Conservation (phyloP, 2,888 invertebrate genomes). For the Orchesellides sinensis region DNA sequence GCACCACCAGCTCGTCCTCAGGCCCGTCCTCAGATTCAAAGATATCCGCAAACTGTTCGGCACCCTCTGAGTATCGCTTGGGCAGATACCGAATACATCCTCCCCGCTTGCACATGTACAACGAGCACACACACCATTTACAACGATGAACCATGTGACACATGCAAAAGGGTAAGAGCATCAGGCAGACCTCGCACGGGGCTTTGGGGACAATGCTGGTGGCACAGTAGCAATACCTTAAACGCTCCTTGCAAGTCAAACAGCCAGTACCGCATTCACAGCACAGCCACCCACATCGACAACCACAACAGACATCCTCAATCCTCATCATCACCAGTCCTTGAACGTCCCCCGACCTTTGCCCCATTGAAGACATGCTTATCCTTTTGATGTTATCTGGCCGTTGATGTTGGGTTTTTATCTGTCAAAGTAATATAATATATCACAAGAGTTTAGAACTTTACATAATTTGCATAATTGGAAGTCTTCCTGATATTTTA, state of each 20-base stretch:
- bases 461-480: not conserved
- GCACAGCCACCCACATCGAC: slow-evolving; percentile 37
- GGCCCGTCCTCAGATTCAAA: slow-evolving; percentile 25
- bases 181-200: slow-evolving; percentile 4
- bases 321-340: not conserved
- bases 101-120: slow-evolving; percentile 31
- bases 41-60: not conserved
- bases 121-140: slow-evolving; percentile 26
- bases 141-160: too few species aligned
- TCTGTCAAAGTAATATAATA: not conserved
- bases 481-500: too few species aligned
- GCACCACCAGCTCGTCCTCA: slow-evolving; percentile 20
- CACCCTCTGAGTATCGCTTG: not conserved
- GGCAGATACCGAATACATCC: slow-evolving; percentile 34
- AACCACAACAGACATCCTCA: slow-evolving; percentile 15
- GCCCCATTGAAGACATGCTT: not conserved
- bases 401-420: not conserved
- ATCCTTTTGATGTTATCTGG: not conserved
- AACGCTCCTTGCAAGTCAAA: slow-evolving; percentile 19
- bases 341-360: not conserved
- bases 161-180: too few species aligned
- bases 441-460: not conserved
- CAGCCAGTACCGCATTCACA: slow-evolving; percentile 33
- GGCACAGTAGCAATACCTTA: slow-evolving; percentile 15
- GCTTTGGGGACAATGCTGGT: not conserved